A percentile compares a stretch with the other conserved stretches of the same genome.
Evolutionary conservation across 2,888 invertebrate species (phyloP).

Genomic region (Neoitamus cyanurus): DNA sequence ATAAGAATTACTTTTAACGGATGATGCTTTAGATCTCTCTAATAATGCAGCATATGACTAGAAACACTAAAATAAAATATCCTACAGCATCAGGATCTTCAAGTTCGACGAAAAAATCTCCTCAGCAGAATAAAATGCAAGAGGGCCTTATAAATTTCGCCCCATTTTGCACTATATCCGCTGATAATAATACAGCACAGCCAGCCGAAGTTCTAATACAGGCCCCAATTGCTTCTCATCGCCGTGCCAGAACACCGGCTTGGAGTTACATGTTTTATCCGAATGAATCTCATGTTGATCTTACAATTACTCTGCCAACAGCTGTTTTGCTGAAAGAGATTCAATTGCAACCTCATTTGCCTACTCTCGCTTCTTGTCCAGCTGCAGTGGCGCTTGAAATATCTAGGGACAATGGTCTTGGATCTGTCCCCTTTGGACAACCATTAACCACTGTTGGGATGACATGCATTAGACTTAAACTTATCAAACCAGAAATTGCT

Average conservation of each 20-base stretch:
- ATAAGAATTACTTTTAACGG: background rate
- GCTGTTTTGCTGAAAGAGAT: constrained; percentile 89
- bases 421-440: constrained; percentile 84
- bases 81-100: constrained; percentile 61
- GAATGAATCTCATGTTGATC: constrained; percentile 87
- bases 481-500: constrained; percentile 86
- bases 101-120: constrained; percentile 63
- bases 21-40: constrained; percentile 61
- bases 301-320: constrained; percentile 87
- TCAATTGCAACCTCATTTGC: constrained; percentile 85
- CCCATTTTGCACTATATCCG: constrained; percentile 83
- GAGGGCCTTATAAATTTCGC: constrained; percentile 90
- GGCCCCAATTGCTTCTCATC: constrained; percentile 80
- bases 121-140: constrained; percentile 69
- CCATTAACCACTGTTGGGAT: constrained; percentile 89
- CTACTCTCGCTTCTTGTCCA: constrained; percentile 87
- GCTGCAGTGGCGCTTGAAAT: constrained; percentile 89
- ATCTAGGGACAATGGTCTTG: constrained; percentile 81
- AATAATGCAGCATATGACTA: constrained; percentile 74
- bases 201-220: constrained; percentile 90
- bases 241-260: constrained; percentile 88
- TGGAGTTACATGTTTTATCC: constrained; percentile 97
- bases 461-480: constrained; percentile 85
- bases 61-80: constrained; percentile 65
- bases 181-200: constrained; percentile 86